These are phyloP conservation scores for Fabriciana adippe DNA, from an alignment of 2,888 invertebrate species.

Conservation along the genomic window DNA sequence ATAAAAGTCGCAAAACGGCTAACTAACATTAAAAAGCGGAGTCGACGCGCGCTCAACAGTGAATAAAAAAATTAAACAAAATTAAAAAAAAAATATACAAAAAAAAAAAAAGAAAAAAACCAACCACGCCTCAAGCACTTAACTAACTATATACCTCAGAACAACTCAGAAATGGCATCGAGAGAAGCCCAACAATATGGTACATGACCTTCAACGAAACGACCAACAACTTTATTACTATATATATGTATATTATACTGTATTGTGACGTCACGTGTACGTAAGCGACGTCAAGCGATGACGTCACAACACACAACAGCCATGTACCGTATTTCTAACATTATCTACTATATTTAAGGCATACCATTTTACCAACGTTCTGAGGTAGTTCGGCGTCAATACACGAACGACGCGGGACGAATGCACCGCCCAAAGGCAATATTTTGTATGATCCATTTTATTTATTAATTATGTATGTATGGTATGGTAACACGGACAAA, in stretches of 20 bases:
- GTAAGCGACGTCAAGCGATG: neutral
- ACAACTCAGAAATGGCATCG: conserved; percentile 17
- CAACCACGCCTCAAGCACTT: conserved; percentile 53
- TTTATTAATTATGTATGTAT: neutral
- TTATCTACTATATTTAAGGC: conserved; percentile 3
- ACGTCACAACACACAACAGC: neutral
- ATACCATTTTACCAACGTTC: conserved; percentile 7
- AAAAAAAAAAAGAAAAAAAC: conserved; percentile 50
- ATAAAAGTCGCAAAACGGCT: conserved; percentile 13
- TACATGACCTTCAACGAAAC: conserved; percentile 10
- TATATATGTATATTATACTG: neutral
- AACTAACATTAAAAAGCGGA: conserved; percentile 11
- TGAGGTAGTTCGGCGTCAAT: conserved; percentile 11
- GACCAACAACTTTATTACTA: neutral
- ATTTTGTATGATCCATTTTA: neutral
- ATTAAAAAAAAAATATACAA: conserved; percentile 49
- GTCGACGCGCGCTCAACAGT: conserved; percentile 52
- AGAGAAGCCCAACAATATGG: conserved; percentile 5
- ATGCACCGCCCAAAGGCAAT: conserved; percentile 6
- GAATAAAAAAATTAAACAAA: conserved; percentile 52
- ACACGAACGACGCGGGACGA: conserved; percentile 5
- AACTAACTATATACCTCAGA: conserved; percentile 38
- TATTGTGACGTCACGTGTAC: neutral
- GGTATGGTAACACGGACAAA: conserved; percentile 4
- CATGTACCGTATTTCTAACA: neutral